Evolutionary conservation across 1,140 invertebrate species (phyloP).

Genomic region (Eulimnadia texana): DNA sequence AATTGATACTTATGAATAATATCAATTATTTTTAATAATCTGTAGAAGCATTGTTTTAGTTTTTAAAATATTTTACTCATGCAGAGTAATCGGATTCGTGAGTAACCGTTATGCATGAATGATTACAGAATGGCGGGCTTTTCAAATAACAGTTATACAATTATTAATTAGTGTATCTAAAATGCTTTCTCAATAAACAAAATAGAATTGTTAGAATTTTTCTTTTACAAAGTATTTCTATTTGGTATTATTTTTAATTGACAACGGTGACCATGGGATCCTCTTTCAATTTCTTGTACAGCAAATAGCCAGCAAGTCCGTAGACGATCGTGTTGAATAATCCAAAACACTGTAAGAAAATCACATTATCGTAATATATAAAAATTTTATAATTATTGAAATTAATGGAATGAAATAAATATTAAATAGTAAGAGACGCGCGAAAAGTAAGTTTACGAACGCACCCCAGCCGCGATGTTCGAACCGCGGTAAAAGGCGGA

Average conservation of each 20-base stretch:
- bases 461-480: conserved; percentile 59
- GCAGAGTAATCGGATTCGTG: conserved; percentile 10
- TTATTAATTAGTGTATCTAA: too few relatives aligned
- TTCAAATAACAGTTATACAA: too few relatives aligned
- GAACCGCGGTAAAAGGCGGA: conserved; percentile 30
- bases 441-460: conserved; percentile 21
- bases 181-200: too few relatives aligned
- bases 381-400: conserved; percentile 16
- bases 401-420: not conserved
- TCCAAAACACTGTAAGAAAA: conserved; percentile 52
- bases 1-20: too few relatives aligned
- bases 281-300: conserved; percentile 56
- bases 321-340: conserved; percentile 66
- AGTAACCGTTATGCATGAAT: conserved; percentile 4
- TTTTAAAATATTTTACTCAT: too few relatives aligned
- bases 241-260: not conserved
- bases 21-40: too few relatives aligned
- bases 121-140: conserved; percentile 14
- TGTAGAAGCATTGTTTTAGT: too few relatives aligned
- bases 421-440: too few relatives aligned
- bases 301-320: conserved; percentile 52
- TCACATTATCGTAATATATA: conserved; percentile 24
- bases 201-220: too few relatives aligned
- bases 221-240: too few relatives aligned
- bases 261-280: conserved; percentile 20